Evolutionary conservation across 2,888 invertebrate genomes (phyloP).

Genomic region (Pseudanteris insignis): DNA sequence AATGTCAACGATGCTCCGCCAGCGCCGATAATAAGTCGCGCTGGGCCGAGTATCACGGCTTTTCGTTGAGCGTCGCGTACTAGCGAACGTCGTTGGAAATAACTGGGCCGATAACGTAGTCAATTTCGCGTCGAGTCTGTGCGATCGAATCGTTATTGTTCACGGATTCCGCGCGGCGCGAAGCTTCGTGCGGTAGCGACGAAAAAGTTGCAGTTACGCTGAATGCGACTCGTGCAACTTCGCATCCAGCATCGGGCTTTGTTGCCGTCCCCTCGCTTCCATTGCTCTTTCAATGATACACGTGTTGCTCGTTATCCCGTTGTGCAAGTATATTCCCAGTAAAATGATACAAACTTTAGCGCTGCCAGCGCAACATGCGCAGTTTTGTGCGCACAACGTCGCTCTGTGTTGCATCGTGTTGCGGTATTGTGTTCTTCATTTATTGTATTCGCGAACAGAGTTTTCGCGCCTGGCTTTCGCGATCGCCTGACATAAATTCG

Average conservation of each 20-base stretch:
- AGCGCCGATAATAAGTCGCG: constrained; percentile 50
- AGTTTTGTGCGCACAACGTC: too few relatives aligned
- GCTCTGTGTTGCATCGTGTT: constrained; percentile 2
- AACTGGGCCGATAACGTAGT: constrained; percentile 23
- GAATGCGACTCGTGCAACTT: constrained; percentile 8
- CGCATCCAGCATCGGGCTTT: constrained; percentile 1
- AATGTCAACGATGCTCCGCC: constrained; percentile 41
- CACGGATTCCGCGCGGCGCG: constrained; percentile 16
- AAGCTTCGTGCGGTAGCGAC: constrained; percentile 5
- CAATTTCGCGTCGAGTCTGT: constrained; percentile 18
- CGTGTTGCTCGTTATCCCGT: constrained; percentile 38
- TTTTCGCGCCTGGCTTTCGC: too few relatives aligned
- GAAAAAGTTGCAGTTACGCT: constrained; percentile 19
- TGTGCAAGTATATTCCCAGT: constrained; percentile 21
- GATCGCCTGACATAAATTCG: too few relatives aligned
- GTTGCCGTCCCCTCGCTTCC: constrained; percentile 4
- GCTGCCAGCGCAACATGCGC: constrained; percentile 20
- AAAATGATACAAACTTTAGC: constrained; percentile 30
- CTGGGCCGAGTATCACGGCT: constrained; percentile 47
- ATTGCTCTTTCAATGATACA: constrained; percentile 25
- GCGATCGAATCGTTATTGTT: constrained; percentile 13
- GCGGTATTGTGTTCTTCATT: too few relatives aligned
- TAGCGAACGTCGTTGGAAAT: constrained; percentile 20
- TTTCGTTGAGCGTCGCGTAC: constrained; percentile 37
- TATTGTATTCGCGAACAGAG: constrained; percentile 14